Evolutionary conservation across 1,140 invertebrate species (phyloP).

Genomic region (Papilio dardanus): DNA sequence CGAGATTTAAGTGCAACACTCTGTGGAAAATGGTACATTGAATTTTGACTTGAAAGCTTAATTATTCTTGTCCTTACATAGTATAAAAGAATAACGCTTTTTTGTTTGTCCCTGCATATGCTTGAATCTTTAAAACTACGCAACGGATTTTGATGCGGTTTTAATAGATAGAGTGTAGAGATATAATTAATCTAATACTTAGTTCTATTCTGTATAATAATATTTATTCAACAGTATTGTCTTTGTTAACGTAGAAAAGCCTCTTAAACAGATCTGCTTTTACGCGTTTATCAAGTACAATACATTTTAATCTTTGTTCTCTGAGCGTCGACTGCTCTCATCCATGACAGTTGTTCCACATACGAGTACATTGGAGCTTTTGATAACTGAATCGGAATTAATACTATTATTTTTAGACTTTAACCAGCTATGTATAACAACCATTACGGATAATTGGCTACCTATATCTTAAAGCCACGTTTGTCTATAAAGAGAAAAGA

Average conservation of each 20-base stretch:
- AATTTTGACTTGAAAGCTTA: not conserved
- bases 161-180: no score
- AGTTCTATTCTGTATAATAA: not conserved
- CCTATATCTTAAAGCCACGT: not conserved
- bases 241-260: not conserved
- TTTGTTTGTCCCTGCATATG: not conserved
- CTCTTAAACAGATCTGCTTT: slow-evolving; percentile 4
- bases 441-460: not conserved
- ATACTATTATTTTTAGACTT: not conserved
- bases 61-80: not conserved
- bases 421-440: not conserved
- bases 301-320: slow-evolving; percentile 32
- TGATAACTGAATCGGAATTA: slow-evolving; percentile 14
- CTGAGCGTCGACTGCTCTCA: not conserved
- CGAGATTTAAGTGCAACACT: slow-evolving; percentile 22
- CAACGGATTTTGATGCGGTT: no score
- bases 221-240: not conserved
- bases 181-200: not conserved
- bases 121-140: no score
- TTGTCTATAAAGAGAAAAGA: no score
- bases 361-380: not conserved
- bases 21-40: not conserved
- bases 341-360: slow-evolving; percentile 14
- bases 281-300: slow-evolving; percentile 15
- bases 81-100: not conserved